A percentile compares a stretch with the other conserved stretches of the same genome.
Evolutionary conservation across 2,113 vertebrate genomes (phyloP).

Genomic region (Potamarius usumacintae): DNA sequence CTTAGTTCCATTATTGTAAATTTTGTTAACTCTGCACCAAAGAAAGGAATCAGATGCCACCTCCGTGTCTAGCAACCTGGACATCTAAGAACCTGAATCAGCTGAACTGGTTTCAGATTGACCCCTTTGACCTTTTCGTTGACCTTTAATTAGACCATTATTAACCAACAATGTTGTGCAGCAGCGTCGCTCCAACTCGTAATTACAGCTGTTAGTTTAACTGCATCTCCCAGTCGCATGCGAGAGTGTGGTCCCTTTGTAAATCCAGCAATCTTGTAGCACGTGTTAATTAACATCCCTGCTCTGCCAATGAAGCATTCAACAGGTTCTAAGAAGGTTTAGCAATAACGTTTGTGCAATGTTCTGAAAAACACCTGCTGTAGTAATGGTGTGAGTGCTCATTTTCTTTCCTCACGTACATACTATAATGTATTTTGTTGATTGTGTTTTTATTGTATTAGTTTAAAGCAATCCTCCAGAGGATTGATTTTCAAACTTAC

Average conservation of each 20-base stretch:
- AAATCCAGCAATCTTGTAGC: background rate
- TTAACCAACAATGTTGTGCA: background rate
- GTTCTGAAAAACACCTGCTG: slow-evolving; percentile 1
- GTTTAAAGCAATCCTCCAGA: no score
- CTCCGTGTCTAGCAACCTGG: background rate
- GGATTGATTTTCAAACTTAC: no score
- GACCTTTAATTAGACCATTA: slow-evolving; percentile 7
- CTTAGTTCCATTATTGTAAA: background rate
- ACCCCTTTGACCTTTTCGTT: background rate
- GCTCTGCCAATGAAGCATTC: background rate
- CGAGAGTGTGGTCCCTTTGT: background rate
- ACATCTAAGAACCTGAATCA: background rate
- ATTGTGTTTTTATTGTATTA: background rate
- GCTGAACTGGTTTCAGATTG: background rate
- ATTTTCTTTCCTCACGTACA: background rate
- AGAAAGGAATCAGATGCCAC: background rate
- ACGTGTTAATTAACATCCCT: slow-evolving; percentile 4
- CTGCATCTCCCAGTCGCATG: background rate
- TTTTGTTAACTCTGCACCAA: background rate
- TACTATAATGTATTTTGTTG: background rate
- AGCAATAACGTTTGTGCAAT: background rate
- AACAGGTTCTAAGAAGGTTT: background rate
- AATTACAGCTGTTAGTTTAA: slow-evolving; percentile 25
- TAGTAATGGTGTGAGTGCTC: background rate
- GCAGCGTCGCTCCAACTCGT: background rate